A percentile compares a stretch with the other conserved stretches of the same genome.
Evolutionary conservation across 2,113 vertebrate genomes (phyloP).

Genomic region (Puffinus mauretanicus): DNA sequence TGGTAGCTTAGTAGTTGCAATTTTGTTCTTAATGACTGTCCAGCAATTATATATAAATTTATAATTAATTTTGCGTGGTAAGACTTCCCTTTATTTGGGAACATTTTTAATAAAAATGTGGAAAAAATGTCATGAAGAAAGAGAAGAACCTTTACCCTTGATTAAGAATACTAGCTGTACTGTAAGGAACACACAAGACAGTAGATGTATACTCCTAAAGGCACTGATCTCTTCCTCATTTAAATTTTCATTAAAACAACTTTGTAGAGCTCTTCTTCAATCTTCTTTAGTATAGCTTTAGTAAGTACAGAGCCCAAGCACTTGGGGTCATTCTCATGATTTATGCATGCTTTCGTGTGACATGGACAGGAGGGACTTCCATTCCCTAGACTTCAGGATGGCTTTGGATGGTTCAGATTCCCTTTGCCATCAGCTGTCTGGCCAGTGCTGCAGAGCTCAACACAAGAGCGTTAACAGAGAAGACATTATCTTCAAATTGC

Average conservation of each 20-base stretch:
- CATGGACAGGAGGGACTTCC: not conserved
- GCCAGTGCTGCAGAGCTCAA: not conserved
- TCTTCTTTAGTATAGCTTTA: not conserved
- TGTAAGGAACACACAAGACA: not conserved
- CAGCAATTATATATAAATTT: not conserved
- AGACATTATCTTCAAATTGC: not conserved
- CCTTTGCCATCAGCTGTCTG: not conserved
- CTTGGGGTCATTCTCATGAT: not conserved
- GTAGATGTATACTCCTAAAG: not conserved
- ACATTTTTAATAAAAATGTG: not conserved
- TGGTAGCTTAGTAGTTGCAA: not conserved
- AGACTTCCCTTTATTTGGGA: not conserved
- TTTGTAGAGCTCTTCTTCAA: not conserved
- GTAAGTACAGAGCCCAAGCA: not conserved
- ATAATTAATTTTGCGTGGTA: not conserved
- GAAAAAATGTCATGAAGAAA: not conserved
- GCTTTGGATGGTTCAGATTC: not conserved
- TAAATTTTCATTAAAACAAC: not conserved
- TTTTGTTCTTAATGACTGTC: not conserved
- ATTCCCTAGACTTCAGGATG: not conserved
- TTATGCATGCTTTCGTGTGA: not conserved
- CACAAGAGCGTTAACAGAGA: not conserved
- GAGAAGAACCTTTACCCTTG: not conserved
- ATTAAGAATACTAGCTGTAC: not conserved
- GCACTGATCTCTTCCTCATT: not conserved